A percentile compares a stretch with the other conserved stretches of the same genome.
Conservation (phyloP, 2,113 vertebrate species). For the Connochaetes taurinus region DNA sequence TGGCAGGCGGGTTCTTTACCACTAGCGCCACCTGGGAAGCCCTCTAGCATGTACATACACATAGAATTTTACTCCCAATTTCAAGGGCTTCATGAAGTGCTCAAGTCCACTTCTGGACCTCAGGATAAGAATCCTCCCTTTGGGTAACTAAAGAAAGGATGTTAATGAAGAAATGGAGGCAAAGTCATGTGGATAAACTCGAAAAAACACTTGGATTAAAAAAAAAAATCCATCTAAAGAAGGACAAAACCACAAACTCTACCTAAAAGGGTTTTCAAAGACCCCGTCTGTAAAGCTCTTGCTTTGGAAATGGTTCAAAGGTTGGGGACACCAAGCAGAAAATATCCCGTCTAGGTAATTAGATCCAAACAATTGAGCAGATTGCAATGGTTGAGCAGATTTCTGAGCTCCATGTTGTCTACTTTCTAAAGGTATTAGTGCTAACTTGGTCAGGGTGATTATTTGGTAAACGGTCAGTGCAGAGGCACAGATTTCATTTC, state of each 20-base stretch:
- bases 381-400: not conserved
- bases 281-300: not conserved
- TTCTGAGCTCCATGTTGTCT: not conserved
- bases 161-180: constrained; percentile 1
- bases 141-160: not conserved
- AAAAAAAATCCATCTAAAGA: not conserved
- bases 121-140: not conserved
- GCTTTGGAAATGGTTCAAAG: constrained; percentile 3
- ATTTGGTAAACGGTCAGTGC: not conserved
- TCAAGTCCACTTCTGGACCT: not conserved
- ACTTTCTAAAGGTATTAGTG: not conserved
- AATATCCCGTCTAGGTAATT: not conserved
- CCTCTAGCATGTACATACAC: not conserved
- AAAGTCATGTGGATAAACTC: not conserved
- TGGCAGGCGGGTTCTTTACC: not conserved
- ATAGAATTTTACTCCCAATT: not conserved
- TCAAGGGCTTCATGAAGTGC: not conserved
- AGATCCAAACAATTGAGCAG: not conserved
- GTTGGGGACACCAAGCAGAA: constrained; percentile 2
- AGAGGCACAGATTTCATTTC: not conserved
- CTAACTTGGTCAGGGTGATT: not conserved
- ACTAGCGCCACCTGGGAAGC: not conserved
- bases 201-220: not conserved
- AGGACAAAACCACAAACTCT: not conserved
- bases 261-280: not conserved